These are phyloP conservation scores for Matsumurasca onukii DNA, from an alignment of 1,140 invertebrate genomes.

Conservation along the genomic window DNA sequence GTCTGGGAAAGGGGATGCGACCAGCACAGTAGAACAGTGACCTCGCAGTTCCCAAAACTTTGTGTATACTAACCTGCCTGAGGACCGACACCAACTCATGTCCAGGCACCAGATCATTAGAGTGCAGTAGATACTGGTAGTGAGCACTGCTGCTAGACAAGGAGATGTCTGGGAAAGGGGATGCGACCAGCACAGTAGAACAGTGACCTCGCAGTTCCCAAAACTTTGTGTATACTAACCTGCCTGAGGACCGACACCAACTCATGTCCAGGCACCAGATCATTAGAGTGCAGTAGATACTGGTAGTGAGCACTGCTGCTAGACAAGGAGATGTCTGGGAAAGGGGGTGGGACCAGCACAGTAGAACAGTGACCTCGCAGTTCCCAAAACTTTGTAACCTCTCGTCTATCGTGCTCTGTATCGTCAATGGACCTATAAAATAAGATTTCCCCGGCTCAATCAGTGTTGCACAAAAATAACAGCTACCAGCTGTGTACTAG, in stretches of 20 bases:
- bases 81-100: too few relatives aligned
- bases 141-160: not conserved
- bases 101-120: not conserved
- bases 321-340: not conserved
- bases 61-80: too few relatives aligned
- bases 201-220: not conserved
- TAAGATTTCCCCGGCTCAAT: too few relatives aligned
- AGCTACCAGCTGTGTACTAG: too few relatives aligned
- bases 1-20: not conserved
- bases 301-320: not conserved
- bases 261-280: too few relatives aligned
- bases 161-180: not conserved
- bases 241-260: too few relatives aligned
- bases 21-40: not conserved
- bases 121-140: not conserved
- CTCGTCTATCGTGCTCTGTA: too few relatives aligned
- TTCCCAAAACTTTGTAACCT: slow-evolving; percentile 7
- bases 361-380: not conserved
- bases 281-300: not conserved
- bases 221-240: too few relatives aligned
- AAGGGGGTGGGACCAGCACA: not conserved
- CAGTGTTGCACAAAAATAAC: too few relatives aligned
- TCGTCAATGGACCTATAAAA: too few relatives aligned
- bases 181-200: not conserved
- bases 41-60: not conserved